Percentiles rank a stretch among this genome's conserved stretches.
Evolutionary conservation across 1,140 invertebrate genomes (phyloP).

Genomic region (Propsilocerus akamusi): DNA sequence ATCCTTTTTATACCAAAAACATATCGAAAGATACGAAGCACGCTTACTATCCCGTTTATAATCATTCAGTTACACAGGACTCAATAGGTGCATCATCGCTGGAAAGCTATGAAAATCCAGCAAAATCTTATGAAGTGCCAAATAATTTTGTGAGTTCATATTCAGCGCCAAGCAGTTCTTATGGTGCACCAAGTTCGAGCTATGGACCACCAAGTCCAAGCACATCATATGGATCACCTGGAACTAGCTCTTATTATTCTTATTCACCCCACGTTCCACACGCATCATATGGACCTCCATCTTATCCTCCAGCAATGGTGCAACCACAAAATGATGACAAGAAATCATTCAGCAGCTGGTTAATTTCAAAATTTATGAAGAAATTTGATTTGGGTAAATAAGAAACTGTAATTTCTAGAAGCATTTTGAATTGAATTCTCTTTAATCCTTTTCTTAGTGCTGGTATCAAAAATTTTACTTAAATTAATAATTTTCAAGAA

Average conservation of each 20-base stretch:
- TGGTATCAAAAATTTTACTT: conserved; percentile 48
- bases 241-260: conserved; percentile 13
- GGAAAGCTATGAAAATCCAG: conserved; percentile 8
- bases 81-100: conserved; percentile 8
- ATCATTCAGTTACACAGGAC: neutral
- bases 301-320: conserved; percentile 14
- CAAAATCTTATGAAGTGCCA: neutral
- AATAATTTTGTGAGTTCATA: conserved; percentile 26
- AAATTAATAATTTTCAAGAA: conserved; percentile 59
- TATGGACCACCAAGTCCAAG: conserved; percentile 27
- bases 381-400: conserved; percentile 52
- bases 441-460: no score
- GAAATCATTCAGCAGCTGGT: conserved; percentile 31
- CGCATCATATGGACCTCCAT: conserved; percentile 13
- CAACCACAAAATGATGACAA: conserved; percentile 9
- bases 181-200: conserved; percentile 17
- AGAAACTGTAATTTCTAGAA: no score
- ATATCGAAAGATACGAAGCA: neutral
- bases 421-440: no score
- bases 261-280: conserved; percentile 14
- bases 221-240: conserved; percentile 28
- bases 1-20: conserved; percentile 1
- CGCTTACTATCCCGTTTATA: neutral
- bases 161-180: conserved; percentile 20
- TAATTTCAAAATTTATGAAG: conserved; percentile 36